phyloP scores from a whole-genome alignment of 2,113 vertebrate species.

The Tretioscincus oriximinensis region DNA sequence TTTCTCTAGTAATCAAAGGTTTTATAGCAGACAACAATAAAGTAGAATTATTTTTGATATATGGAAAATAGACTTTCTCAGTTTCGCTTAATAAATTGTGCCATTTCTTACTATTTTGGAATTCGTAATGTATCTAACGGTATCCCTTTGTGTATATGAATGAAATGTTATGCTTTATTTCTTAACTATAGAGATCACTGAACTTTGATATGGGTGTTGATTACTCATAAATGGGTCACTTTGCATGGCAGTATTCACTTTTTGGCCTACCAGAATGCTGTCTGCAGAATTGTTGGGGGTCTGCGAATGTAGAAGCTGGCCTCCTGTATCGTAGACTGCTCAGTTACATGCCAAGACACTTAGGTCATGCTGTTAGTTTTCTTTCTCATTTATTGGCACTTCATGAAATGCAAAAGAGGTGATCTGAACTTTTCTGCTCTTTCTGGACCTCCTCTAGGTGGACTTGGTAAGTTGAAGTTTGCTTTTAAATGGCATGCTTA shows the following conservation, averaged over 20 bases:
- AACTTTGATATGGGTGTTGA: neutral
- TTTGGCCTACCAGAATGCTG: neutral
- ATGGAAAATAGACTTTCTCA: neutral
- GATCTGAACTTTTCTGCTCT: neutral
- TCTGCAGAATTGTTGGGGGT: neutral
- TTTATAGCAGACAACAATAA: neutral
- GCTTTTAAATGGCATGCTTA: constrained; percentile 15
- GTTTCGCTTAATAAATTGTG: neutral
- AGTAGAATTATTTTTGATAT: neutral
- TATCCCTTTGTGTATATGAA: neutral
- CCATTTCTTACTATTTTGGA: neutral
- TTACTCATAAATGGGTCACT: neutral
- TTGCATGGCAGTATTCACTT: neutral
- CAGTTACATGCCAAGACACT: constrained; percentile 2
- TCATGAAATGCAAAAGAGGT: constrained; percentile 23
- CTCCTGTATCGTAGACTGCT: neutral
- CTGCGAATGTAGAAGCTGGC: neutral
- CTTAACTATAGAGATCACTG: neutral
- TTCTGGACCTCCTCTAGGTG: constrained; percentile 7
- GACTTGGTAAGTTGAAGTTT: constrained; percentile 30
- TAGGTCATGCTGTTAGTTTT: constrained; percentile 14
- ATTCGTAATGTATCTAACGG: neutral
- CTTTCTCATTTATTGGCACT: constrained; percentile 30
- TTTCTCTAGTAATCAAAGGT: neutral
- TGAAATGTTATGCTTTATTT: neutral